phyloP scores from a whole-genome alignment of 2,113 vertebrate genomes.

The Campylomormyrus numenius region DNA sequence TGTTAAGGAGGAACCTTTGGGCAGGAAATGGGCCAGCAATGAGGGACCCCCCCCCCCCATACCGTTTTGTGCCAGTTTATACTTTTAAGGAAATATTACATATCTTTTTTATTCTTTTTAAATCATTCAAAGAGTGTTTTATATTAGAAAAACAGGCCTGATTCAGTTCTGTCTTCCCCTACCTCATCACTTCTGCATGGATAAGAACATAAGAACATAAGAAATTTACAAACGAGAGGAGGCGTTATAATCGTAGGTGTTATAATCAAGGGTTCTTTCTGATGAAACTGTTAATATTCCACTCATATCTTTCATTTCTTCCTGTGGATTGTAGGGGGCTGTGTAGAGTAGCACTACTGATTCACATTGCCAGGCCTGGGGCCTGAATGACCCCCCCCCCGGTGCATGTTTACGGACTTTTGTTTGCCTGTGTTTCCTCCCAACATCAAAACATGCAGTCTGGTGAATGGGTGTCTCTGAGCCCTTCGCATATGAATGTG shows the following conservation, averaged over 20 bases:
- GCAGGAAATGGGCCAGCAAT: background rate
- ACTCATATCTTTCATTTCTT: no score
- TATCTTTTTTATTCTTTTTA: background rate
- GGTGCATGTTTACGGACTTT: no score
- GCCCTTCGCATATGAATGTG: background rate
- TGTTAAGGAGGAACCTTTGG: background rate
- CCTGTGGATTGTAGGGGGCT: no score
- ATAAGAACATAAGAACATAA: background rate
- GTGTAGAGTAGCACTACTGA: no score
- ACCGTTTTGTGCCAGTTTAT: background rate
- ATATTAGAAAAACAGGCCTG: background rate
- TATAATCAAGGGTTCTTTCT: background rate
- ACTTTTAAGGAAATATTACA: background rate
- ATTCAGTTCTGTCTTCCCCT: background rate
- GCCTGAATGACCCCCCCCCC: no score
- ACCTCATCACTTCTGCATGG: background rate
- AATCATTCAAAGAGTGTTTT: background rate
- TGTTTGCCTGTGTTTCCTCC: no score
- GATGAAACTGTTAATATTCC: background rate
- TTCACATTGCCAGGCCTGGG: no score
- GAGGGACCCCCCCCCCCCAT: background rate
- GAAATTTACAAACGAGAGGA: no score
- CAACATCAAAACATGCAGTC: background rate
- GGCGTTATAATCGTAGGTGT: background rate
- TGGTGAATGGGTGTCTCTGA: background rate